Evolutionary conservation across 2,113 vertebrate genomes (phyloP).

Genomic region (Myodes glareolus): DNA sequence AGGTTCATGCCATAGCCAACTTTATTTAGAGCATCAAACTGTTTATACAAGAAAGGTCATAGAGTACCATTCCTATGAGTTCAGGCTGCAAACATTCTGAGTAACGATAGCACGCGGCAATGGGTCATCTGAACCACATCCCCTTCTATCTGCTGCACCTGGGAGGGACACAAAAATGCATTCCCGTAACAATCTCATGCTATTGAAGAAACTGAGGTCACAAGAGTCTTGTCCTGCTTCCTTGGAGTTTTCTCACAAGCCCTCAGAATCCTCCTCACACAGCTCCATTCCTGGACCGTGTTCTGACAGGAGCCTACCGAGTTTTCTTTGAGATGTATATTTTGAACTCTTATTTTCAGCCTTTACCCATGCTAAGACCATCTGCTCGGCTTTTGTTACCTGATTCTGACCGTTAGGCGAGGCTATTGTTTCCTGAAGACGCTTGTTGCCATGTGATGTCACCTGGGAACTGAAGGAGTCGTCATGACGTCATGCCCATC

Average conservation of each 20-base stretch:
- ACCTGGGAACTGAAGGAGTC: not conserved
- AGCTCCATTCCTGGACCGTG: not conserved
- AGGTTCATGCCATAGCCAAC: not conserved
- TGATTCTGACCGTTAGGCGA: not conserved
- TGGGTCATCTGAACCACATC: not conserved
- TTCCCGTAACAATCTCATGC: not conserved
- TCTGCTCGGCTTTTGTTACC: not conserved
- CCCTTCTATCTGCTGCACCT: not conserved
- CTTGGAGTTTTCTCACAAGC: not conserved
- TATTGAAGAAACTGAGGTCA: not conserved
- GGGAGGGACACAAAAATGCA: not conserved
- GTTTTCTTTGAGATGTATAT: not conserved
- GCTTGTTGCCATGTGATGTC: not conserved
- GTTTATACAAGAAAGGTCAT: not conserved
- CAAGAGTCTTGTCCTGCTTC: not conserved
- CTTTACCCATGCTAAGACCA: not conserved
- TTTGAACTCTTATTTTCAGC: not conserved
- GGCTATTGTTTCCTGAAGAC: not conserved
- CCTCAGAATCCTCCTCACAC: not conserved
- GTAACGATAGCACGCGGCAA: not conserved
- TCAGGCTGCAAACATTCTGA: not conserved
- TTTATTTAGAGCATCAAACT: not conserved
- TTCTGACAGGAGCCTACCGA: not conserved
- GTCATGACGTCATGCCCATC: not conserved
- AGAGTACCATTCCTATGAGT: not conserved